phyloP scores from a whole-genome alignment of 2,113 vertebrate genomes.

The Bufo gargarizans region DNA sequence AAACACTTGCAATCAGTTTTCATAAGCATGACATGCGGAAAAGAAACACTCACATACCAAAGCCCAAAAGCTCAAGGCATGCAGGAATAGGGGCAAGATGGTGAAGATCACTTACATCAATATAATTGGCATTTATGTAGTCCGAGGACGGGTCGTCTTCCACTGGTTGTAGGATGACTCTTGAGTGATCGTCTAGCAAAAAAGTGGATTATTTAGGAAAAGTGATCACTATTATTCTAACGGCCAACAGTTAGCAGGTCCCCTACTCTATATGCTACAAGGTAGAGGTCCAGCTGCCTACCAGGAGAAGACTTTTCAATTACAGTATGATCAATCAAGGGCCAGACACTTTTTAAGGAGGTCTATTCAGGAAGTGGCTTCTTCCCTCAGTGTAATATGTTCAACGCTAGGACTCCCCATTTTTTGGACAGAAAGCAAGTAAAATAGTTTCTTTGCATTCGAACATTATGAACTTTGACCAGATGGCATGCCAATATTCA shows the following conservation, averaged over 20 bases:
- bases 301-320: no score
- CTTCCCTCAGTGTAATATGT: no score
- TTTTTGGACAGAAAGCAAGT: no score
- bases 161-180: slow-evolving; percentile 97
- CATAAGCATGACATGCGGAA: slow-evolving; percentile 78
- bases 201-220: background rate
- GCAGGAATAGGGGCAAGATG: slow-evolving; percentile 69
- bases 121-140: slow-evolving; percentile 99
- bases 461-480: no score
- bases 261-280: no score
- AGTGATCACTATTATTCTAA: background rate
- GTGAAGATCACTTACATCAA: slow-evolving; percentile 94
- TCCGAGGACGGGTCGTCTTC: slow-evolving; percentile 98
- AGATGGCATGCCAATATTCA: no score
- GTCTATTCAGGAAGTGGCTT: no score
- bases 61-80: slow-evolving; percentile 62
- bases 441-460: no score
- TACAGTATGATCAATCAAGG: no score
- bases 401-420: no score
- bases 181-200: slow-evolving; percentile 92
- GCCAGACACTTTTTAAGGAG: no score
- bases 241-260: background rate
- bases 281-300: no score
- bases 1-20: slow-evolving; percentile 77
- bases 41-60: slow-evolving; percentile 79